A percentile compares a stretch with the other conserved stretches of the same genome.
These are phyloP conservation scores for Caenorhabditis sinica DNA, from an alignment of 2,888 invertebrate genomes.

Conservation along the genomic window DNA sequence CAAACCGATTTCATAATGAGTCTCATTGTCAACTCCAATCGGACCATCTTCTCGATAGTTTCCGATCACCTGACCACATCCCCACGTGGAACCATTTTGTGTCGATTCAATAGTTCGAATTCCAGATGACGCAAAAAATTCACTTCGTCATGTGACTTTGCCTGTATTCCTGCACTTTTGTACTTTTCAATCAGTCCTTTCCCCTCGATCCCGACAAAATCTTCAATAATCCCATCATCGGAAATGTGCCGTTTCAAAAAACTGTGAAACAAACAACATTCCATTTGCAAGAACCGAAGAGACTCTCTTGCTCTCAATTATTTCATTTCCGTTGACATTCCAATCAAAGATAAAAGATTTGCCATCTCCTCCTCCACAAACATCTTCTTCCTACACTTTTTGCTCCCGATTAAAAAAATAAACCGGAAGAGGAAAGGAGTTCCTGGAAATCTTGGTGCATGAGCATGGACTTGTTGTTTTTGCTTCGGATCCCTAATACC, in stretches of 20 bases:
- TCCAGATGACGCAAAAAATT: conserved; percentile 13
- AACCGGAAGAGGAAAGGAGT: conserved; percentile 18
- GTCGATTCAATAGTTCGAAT: conserved; percentile 7
- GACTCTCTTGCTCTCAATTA: conserved; percentile 9
- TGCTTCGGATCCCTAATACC: not conserved
- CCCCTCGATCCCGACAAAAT: not conserved
- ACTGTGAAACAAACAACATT: conserved; percentile 35
- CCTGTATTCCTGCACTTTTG: conserved; percentile 12
- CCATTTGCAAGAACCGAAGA: conserved; percentile 4
- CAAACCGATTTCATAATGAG: not conserved
- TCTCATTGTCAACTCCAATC: not conserved
- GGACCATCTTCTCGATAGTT: not conserved
- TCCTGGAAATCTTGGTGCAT: conserved; percentile 18
- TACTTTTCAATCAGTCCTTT: not conserved
- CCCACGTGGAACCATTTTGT: not conserved
- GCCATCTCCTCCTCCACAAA: conserved; percentile 29
- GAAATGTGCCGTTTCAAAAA: conserved; percentile 3
- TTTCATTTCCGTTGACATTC: conserved; percentile 47
- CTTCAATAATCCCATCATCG: conserved; percentile 20
- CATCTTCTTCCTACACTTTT: conserved; percentile 30
- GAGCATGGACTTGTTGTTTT: conserved; percentile 16
- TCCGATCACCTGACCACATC: not conserved
- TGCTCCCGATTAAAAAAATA: conserved; percentile 1
- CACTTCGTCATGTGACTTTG: not conserved
- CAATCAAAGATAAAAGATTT: conserved; percentile 40